Conservation (phyloP, 2,113 vertebrate species). For the Lepisosteus osseus region DNA sequence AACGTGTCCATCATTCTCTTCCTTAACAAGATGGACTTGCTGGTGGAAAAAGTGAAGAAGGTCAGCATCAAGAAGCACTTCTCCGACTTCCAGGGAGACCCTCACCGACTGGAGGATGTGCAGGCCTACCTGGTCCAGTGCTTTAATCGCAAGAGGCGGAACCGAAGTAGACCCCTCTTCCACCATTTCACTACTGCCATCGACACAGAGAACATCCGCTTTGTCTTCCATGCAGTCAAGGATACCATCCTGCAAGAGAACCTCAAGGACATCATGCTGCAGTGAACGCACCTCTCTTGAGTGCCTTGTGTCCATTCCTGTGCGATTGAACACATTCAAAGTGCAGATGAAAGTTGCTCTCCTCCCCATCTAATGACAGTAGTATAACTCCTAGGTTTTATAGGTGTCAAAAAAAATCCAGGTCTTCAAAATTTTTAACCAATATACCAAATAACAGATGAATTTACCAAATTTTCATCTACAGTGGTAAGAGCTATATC, state of each 20-base stretch:
- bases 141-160: slow-evolving; percentile 86
- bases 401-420: too few relatives aligned
- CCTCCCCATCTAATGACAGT: too few relatives aligned
- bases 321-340: too few relatives aligned
- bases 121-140: slow-evolving; percentile 89
- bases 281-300: slow-evolving; percentile 62
- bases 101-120: slow-evolving; percentile 82
- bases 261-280: slow-evolving; percentile 96
- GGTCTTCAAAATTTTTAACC: too few relatives aligned
- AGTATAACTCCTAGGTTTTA: too few relatives aligned
- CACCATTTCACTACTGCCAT: slow-evolving; percentile 97
- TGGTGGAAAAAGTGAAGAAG: slow-evolving; percentile 85
- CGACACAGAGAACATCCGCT: slow-evolving; percentile 96
- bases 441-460: too few relatives aligned
- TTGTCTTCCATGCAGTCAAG: slow-evolving; percentile 94
- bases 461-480: too few relatives aligned
- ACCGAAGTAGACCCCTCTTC: slow-evolving; percentile 87
- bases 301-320: too few relatives aligned
- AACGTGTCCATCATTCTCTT: slow-evolving; percentile 96
- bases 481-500: too few relatives aligned
- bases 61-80: slow-evolving; percentile 92
- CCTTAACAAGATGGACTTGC: slow-evolving; percentile 96
- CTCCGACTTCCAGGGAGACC: slow-evolving; percentile 85
- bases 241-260: slow-evolving; percentile 97
- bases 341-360: too few relatives aligned